phyloP scores from a whole-genome alignment of 2,113 vertebrate genomes.

The Dromas ardeola region DNA sequence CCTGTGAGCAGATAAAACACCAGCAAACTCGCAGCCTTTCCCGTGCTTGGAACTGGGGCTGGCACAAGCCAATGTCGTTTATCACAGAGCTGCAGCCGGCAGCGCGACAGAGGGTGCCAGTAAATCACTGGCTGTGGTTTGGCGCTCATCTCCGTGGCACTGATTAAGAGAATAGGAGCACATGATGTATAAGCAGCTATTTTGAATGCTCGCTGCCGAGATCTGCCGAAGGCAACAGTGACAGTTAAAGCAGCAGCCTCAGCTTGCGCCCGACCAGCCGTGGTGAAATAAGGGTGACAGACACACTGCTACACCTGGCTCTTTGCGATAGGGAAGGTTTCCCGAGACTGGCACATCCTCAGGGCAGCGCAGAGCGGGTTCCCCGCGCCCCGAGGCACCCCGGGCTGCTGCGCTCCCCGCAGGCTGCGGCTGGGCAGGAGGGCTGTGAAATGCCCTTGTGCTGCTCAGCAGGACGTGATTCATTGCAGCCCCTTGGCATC shows the following conservation, averaged over 20 bases:
- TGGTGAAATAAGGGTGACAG: not conserved
- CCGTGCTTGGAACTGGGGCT: not conserved
- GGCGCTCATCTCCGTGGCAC: accelerated
- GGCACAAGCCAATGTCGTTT: not conserved
- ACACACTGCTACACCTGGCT: not conserved
- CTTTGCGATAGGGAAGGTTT: not conserved
- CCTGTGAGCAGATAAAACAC: not conserved
- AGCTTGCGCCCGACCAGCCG: accelerated
- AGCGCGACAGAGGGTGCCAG: not conserved
- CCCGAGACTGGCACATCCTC: not conserved
- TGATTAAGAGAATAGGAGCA: not conserved
- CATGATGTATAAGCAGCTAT: not conserved
- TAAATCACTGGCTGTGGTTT: not conserved
- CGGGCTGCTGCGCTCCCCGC: not conserved
- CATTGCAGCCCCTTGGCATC: not conserved
- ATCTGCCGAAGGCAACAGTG: not conserved
- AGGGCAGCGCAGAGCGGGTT: not conserved
- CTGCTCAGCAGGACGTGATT: not conserved
- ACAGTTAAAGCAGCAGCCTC: not conserved
- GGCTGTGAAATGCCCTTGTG: not conserved
- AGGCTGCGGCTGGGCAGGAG: not conserved
- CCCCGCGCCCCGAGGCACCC: accelerated
- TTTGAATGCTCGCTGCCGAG: not conserved
- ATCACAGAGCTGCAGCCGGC: not conserved
- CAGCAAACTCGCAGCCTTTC: not conserved